Evolutionary conservation across 2,888 invertebrate species (phyloP), one percentile per base, ranked within the genome.

Genomic region (Strigamia crassipes): DNA sequence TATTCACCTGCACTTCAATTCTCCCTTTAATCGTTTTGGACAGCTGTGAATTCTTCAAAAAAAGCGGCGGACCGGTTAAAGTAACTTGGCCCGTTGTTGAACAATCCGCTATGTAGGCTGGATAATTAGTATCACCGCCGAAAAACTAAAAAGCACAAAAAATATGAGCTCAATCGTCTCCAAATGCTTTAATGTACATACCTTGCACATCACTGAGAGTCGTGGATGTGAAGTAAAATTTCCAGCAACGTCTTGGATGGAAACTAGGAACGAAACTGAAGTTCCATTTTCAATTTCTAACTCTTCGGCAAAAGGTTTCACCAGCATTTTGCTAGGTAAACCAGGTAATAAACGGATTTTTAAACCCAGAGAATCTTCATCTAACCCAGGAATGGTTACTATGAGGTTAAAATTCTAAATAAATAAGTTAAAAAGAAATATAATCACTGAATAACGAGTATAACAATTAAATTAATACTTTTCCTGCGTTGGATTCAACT

Each of bases 341-440:
- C 83, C 87, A 84, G 88, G 87, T 42, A 87, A 83, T 6, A 88
- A 83, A 12, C 87, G 84, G 6, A 87, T 87, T 84, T 88, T 88
- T 82, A 87, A 79, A 5, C 85, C 85, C 82, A 87, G 87, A 13
- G 86, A 82, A 23, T 84, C 83, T 31, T 86, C 85, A 31, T 85
- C 85, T 81, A 88, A 84, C 5, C 85, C 86, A 12, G 86, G 85
- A 0, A 87, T 84, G 27, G 84, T 85, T 0, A 88, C 86, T 10
- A 83, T 85, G 66, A 87, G 82, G 79, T 82, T 86, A 83, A 87
- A 87, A 83, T 85, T 87, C 87, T 87, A 85, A 78, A 85, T 73
- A 82, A 51, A 66, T 51, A 51, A 51, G 3, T 18, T 5, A 18
- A 56, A n/a, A n/a, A 56, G 2, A 21, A 18, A 1, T 1, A 3